Percentiles rank a stretch among this genome's conserved stretches.
Evolutionary conservation across 1,140 invertebrate species (phyloP).

Genomic region (Ceratosolen solmsi): DNA sequence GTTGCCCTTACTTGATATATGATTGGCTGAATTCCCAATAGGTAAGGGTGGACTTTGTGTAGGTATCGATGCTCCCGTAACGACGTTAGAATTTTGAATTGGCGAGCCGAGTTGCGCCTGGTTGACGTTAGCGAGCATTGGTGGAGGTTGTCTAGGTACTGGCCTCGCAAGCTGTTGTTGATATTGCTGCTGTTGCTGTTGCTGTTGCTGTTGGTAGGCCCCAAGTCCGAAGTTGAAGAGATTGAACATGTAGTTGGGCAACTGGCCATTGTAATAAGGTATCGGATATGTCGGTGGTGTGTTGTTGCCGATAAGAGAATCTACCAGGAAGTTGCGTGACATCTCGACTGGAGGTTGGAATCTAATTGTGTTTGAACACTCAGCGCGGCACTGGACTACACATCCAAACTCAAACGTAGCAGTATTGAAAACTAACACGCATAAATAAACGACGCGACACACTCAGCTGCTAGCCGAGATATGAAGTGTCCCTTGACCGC

Average conservation of each 20-base stretch:
- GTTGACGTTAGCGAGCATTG: constrained; percentile 36
- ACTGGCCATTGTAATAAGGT: constrained; percentile 64
- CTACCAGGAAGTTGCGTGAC: constrained; percentile 84
- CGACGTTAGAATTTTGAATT: background rate
- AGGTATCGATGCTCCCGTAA: background rate
- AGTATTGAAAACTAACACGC: background rate
- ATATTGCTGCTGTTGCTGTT: constrained; percentile 36
- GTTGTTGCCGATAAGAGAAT: constrained; percentile 81
- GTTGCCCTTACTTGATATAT: constrained; percentile 9
- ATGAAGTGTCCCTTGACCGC: constrained; percentile 53
- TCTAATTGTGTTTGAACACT: background rate
- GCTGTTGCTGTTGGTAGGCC: constrained; percentile 33
- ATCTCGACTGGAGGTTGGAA: constrained; percentile 67
- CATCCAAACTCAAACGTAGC: background rate
- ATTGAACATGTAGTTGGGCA: constrained; percentile 71
- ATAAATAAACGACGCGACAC: constrained; percentile 43
- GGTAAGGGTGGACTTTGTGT: background rate
- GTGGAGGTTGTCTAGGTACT: constrained; percentile 58
- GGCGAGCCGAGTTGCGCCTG: background rate
- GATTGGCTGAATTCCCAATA: background rate
- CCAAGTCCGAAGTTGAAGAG: constrained; percentile 68
- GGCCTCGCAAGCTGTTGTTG: constrained; percentile 61
- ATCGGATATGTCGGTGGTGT: constrained; percentile 65
- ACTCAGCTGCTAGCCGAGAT: constrained; percentile 58
- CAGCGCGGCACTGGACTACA: background rate